phyloP scores from a whole-genome alignment of 2,797 vertebrate genomes.

The Neoniphon sammara region DNA sequence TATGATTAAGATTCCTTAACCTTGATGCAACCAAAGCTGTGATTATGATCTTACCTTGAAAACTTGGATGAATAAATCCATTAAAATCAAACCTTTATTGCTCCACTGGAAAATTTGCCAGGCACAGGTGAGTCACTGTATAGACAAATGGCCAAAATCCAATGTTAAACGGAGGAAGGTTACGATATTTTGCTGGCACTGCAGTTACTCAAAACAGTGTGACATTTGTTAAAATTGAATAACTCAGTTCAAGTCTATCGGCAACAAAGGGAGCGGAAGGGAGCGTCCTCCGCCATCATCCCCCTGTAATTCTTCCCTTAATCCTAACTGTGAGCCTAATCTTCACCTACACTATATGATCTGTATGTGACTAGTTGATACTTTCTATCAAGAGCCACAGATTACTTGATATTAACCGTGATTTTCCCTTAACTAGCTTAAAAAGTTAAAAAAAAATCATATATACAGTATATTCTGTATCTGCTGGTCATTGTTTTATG shows the following conservation, averaged over 20 bases:
- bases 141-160: background rate
- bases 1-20: no score
- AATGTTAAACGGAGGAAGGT: background rate
- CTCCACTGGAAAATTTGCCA: background rate
- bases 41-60: background rate
- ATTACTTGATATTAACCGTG: no score
- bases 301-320: no score
- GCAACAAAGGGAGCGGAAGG: background rate
- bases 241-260: background rate
- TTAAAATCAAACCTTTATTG: constrained; percentile 12
- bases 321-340: background rate
- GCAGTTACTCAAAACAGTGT: background rate
- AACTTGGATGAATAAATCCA: background rate
- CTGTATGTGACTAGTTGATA: background rate
- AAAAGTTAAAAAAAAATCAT: no score
- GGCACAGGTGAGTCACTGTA: background rate
- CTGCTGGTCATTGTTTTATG: no score
- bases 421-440: no score
- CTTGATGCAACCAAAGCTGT: background rate
- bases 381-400: background rate
- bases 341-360: background rate
- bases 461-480: no score
- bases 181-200: background rate
- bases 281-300: background rate
- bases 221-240: background rate